Percentiles rank a stretch among this genome's conserved stretches.
phyloP scores from a whole-genome alignment of 2,888 invertebrate species.

The Nemoura dubitans region DNA sequence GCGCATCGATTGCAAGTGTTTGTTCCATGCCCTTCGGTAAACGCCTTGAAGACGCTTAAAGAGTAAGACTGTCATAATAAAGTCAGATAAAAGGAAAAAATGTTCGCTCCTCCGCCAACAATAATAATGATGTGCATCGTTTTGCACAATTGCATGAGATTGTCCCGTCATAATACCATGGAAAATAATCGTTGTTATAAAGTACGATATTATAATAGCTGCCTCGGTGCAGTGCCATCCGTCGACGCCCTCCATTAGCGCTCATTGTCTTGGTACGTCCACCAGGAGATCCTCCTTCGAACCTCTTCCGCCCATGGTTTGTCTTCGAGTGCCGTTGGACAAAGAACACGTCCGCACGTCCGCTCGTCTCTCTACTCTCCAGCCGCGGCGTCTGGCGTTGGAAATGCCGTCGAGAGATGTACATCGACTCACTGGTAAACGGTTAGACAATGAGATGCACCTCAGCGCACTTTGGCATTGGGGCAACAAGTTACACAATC shows the following conservation, averaged over 20 bases:
- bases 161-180: background rate
- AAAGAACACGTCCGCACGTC: background rate
- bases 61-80: background rate
- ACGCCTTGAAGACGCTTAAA: background rate
- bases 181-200: background rate
- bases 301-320: background rate
- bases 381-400: background rate
- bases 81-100: background rate
- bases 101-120: background rate
- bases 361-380: background rate
- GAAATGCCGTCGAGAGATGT: background rate
- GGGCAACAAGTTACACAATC: background rate
- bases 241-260: constrained; percentile 13
- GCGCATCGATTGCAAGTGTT: background rate
- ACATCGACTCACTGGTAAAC: background rate
- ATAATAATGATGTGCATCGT: background rate
- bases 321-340: background rate
- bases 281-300: background rate
- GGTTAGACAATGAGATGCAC: background rate
- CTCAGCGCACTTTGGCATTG: background rate
- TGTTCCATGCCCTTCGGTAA: background rate
- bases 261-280: constrained; percentile 13
- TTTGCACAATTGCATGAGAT: background rate
- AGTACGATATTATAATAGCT: constrained; percentile 13
- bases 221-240: background rate